Base-by-base conservation (phyloP, 2,888 invertebrate species). In the Athalia circularis region DNA sequence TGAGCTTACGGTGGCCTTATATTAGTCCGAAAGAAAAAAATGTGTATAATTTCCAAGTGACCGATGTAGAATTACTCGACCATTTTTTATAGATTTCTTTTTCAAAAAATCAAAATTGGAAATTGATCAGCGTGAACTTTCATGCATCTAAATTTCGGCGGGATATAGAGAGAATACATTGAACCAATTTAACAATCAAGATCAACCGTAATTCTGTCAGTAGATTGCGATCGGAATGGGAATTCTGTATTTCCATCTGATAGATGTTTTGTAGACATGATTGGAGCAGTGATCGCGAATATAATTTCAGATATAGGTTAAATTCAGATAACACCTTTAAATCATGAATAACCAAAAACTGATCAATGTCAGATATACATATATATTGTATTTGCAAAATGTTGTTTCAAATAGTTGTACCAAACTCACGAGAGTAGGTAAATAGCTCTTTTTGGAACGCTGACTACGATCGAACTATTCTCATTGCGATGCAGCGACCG, bases 181-280 rank as follows among this genome's bases (percentile, higher is more conserved):
- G 59, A 54, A 5, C 65, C 54, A 64, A 50, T 76, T 76, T 13
- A n/a, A 65, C 78, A 78, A 78, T 78, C 78, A 15, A 54, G 70
- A 64, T 78, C 64, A 47, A 9, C 43, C 72, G 65, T 78, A 78
- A 78, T 78, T 78, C 65, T 68, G 78, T 61, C 70, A 57, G 74
- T 70, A 61, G 74, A 74, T 78, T 64, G 52, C 72, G 74, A 78
- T 78, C 78, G 62, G 48, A 78, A 74, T 78, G 78, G 74, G 52
- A 78, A 54, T 78, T 57, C 68, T 9, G 64, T 54, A 64, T 74
- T 77, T 74, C 78, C 54, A 70, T 65, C 75, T 48, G 64, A 61
- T 75, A 52, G 50, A 64, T 75, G 72, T 72, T 72, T 72, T 72
- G 72, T 72, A 72, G 72, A 72, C 72, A 47, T 72, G 72, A 72